Percentiles rank a stretch among this genome's conserved stretches.
phyloP scores from a whole-genome alignment of 2,113 vertebrate genomes.

The Ploceus nigricollis region DNA sequence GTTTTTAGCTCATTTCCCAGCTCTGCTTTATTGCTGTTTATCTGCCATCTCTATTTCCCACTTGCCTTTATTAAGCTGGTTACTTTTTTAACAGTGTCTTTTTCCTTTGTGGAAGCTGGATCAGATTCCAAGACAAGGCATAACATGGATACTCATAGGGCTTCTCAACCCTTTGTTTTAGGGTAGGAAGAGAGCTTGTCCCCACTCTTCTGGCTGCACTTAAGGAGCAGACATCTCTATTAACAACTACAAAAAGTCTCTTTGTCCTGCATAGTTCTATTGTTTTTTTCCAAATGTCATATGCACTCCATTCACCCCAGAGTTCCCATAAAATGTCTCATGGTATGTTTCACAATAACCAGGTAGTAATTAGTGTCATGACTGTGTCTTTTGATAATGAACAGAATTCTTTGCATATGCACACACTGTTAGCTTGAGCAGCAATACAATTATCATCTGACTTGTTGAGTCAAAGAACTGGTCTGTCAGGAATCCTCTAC shows the following conservation, averaged over 20 bases:
- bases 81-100: neutral
- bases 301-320: neutral
- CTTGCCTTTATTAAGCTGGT: conserved; percentile 5
- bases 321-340: conserved; percentile 12
- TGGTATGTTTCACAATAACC: conserved; percentile 1
- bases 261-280: neutral
- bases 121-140: neutral
- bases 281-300: neutral
- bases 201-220: neutral
- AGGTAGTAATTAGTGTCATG: conserved; percentile 2
- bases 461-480: conserved; percentile 44
- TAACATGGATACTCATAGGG: neutral
- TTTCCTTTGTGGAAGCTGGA: neutral
- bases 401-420: conserved; percentile 15
- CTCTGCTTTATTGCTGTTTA: neutral
- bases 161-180: neutral
- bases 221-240: neutral
- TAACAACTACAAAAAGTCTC: neutral
- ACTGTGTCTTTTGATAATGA: conserved; percentile 16
- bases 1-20: conserved; percentile 32
- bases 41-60: neutral
- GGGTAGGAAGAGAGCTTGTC: neutral
- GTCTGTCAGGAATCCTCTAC: conserved; percentile 41
- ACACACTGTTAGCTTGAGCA: neutral
- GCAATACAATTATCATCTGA: conserved; percentile 11